Percentiles rank a stretch among this genome's conserved stretches.
Evolutionary conservation across 2,888 invertebrate species (phyloP).

Genomic region (Therioaphis trifolii): DNA sequence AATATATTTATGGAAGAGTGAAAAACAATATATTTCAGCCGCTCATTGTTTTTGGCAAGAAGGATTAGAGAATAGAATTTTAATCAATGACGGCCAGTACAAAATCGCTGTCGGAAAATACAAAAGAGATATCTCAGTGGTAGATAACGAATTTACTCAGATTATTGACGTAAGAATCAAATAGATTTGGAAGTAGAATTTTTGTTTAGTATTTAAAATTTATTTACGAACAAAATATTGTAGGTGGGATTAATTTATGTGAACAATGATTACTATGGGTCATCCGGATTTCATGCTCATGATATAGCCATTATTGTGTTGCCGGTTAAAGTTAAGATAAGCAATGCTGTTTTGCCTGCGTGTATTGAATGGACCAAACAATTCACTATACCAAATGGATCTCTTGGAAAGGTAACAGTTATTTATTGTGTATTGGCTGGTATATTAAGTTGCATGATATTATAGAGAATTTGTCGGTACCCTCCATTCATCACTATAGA

Average conservation of each 20-base stretch:
- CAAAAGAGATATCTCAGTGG: background rate
- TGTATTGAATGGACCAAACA: slow-evolving; percentile 15
- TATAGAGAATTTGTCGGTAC: too few species aligned
- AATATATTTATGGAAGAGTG: too few species aligned
- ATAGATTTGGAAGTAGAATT: too few species aligned
- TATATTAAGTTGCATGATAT: too few species aligned
- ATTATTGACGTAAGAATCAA: slow-evolving; percentile 38
- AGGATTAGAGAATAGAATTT: background rate
- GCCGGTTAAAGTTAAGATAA: background rate
- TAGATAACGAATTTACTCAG: slow-evolving; percentile 37
- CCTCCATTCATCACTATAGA: too few species aligned
- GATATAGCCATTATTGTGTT: slow-evolving; percentile 43
- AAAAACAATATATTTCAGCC: slow-evolving; percentile 32
- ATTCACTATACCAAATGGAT: background rate
- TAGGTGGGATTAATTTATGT: slow-evolving; percentile 14
- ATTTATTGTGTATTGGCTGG: too few species aligned
- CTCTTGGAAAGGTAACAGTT: slow-evolving; percentile 27
- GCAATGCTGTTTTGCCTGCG: slow-evolving; percentile 12
- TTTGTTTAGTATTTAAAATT: background rate
- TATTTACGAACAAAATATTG: background rate
- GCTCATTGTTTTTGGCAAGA: slow-evolving; percentile 59
- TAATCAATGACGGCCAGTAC: background rate
- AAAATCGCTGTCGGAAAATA: slow-evolving; percentile 57
- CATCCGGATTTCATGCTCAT: background rate
- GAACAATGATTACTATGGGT: background rate